Evolutionary conservation across 2,797 vertebrate genomes (phyloP).

Genomic region (Fratercula arctica): DNA sequence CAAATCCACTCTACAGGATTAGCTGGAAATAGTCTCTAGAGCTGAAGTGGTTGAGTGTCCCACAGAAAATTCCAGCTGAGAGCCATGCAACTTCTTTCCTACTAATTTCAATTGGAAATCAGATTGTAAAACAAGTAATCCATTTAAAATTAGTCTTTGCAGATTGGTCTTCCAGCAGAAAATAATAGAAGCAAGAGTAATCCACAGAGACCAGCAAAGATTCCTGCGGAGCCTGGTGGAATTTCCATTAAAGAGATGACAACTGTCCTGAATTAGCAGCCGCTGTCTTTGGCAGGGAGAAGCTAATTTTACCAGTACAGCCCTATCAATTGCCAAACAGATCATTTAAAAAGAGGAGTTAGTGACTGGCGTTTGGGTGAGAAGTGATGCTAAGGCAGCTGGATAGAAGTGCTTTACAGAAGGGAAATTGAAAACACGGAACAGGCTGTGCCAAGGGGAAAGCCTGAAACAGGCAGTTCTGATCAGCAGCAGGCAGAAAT

Average conservation of each 20-base stretch:
- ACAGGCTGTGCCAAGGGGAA: neutral
- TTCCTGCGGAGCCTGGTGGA: neutral
- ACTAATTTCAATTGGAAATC: constrained; percentile 7
- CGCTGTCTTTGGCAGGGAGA: neutral
- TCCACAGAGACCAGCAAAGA: neutral
- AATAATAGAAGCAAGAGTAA: neutral
- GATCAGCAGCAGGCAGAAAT: neutral
- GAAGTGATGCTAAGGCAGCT: constrained; percentile 1
- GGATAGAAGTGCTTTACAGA: neutral
- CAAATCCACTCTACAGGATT: neutral
- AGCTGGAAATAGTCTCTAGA: neutral
- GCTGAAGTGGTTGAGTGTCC: neutral
- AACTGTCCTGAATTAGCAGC: neutral
- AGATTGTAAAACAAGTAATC: neutral
- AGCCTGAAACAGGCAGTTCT: neutral
- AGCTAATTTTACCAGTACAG: neutral
- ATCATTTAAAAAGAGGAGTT: neutral
- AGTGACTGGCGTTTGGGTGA: neutral
- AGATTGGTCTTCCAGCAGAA: neutral
- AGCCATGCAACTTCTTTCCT: neutral
- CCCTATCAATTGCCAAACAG: constrained; percentile 7
- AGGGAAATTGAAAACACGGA: neutral
- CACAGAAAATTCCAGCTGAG: neutral
- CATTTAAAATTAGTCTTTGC: constrained; percentile 11
- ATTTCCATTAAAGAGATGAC: constrained; percentile 2